These are phyloP conservation scores for Motacilla alba DNA, from an alignment of 2,113 vertebrate genomes.

Conservation along the genomic window DNA sequence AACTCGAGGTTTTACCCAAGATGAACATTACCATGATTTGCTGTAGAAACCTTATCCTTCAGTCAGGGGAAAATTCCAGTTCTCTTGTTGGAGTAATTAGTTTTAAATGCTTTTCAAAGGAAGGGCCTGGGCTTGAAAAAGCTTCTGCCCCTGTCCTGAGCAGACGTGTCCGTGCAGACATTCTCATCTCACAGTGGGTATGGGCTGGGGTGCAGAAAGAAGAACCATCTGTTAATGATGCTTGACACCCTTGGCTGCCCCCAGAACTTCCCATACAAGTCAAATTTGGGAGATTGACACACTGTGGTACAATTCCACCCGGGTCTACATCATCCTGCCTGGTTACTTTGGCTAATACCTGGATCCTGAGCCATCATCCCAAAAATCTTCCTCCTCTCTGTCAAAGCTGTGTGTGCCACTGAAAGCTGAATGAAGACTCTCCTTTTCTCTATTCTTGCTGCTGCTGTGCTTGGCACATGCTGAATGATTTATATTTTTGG, in stretches of 20 bases:
- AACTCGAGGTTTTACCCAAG: background rate
- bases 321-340: background rate
- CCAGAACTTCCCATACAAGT: background rate
- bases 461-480: background rate
- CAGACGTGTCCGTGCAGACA: background rate
- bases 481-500: background rate
- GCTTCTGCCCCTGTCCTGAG: background rate
- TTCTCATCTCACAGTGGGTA: fast-evolving
- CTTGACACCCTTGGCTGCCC: background rate
- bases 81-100: background rate
- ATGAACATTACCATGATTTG: background rate
- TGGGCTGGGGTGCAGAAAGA: background rate
- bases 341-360: background rate
- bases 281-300: background rate
- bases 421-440: background rate
- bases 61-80: background rate
- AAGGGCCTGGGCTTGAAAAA: background rate
- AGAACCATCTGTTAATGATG: background rate
- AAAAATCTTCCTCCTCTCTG: background rate
- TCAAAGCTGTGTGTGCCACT: background rate
- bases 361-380: background rate
- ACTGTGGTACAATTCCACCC: background rate
- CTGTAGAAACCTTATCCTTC: background rate
- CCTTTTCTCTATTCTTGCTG: background rate
- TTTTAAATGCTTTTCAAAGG: background rate